Percentiles rank a stretch among this genome's conserved stretches.
Conservation (phyloP, 1,140 invertebrate genomes). For the Macrocentrus cingulum region DNA sequence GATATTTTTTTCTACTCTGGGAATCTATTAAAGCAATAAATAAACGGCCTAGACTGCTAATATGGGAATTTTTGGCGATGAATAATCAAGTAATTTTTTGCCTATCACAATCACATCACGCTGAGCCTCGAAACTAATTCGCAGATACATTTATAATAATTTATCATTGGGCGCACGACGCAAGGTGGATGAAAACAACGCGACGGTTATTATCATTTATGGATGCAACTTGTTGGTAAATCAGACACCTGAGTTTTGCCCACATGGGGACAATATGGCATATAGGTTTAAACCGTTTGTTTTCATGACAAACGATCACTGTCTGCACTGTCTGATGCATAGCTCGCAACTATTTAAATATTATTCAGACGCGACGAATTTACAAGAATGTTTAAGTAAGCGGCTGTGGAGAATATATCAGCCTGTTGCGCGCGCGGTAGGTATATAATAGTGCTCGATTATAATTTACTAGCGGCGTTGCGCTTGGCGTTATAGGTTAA, state of each 20-base stretch:
- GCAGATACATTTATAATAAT: neutral
- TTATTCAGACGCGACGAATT: neutral
- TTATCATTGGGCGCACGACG: neutral
- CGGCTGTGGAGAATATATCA: neutral
- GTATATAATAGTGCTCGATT: slow-evolving; percentile 20
- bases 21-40: no score
- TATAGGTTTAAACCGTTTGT: no score
- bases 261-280: no score
- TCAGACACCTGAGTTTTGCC: no score
- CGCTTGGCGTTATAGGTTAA: slow-evolving; percentile 8
- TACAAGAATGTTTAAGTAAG: neutral
- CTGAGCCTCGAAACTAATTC: neutral
- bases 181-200: slow-evolving; percentile 3
- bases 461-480: slow-evolving; percentile 20
- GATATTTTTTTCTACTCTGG: no score
- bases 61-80: no score
- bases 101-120: no score
- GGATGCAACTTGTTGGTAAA: slow-evolving; percentile 4
- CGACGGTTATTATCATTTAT: slow-evolving; percentile 24
- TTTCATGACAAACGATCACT: slow-evolving; percentile 13
- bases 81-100: no score
- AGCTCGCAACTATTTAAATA: slow-evolving; percentile 6
- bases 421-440: neutral
- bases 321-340: neutral
- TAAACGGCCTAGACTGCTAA: no score